These are phyloP conservation scores for Eurystomus glaucurus DNA, from an alignment of 2,797 vertebrate genomes.

Conservation along the genomic window DNA sequence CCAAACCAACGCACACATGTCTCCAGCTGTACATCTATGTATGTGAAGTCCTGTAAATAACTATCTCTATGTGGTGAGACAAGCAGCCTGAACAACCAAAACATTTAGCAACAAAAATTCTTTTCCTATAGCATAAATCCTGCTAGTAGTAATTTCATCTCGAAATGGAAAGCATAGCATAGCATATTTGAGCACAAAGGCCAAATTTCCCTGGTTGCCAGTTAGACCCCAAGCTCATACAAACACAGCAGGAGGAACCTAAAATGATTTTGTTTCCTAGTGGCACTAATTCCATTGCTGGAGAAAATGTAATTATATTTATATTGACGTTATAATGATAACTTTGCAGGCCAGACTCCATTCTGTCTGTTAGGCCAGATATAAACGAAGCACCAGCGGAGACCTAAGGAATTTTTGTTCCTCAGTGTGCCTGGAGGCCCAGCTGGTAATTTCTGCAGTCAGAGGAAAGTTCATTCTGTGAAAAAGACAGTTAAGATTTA, in stretches of 20 bases:
- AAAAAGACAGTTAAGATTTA: neutral
- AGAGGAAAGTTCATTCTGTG: neutral
- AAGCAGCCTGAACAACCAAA: neutral
- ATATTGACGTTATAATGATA: slow-evolving; percentile 22
- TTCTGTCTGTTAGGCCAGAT: neutral
- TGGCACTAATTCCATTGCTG: slow-evolving; percentile 35
- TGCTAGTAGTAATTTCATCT: slow-evolving; percentile 22
- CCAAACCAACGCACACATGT: neutral
- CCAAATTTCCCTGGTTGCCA: slow-evolving; percentile 54
- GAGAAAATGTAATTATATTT: slow-evolving; percentile 56
- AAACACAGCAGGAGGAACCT: slow-evolving; percentile 34
- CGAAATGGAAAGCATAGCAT: neutral
- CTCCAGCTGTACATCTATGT: neutral
- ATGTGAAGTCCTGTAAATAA: neutral
- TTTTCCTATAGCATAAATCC: neutral
- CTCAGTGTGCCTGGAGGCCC: neutral
- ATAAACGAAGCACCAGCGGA: neutral
- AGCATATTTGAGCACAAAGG: slow-evolving; percentile 20
- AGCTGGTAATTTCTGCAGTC: neutral
- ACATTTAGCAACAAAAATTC: neutral
- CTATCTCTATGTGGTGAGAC: neutral
- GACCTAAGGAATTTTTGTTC: neutral
- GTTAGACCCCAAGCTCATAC: slow-evolving; percentile 22
- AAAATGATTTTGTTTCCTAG: slow-evolving; percentile 62
- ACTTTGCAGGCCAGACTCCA: slow-evolving; percentile 35